Evolutionary conservation across 2,888 invertebrate genomes (phyloP).

Genomic region (Lithophane leautieri): DNA sequence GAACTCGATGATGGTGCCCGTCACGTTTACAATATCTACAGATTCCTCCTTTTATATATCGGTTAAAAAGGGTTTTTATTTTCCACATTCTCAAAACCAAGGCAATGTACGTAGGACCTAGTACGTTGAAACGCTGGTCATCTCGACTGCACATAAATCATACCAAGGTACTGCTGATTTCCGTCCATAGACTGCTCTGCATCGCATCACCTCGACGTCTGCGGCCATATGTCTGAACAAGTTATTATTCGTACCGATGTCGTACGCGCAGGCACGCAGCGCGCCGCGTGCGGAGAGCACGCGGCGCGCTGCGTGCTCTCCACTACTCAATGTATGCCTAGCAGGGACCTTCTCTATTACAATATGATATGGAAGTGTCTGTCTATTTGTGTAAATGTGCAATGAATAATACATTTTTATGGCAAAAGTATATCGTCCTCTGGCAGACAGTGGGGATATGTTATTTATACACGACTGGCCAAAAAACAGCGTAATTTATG

Average conservation of each 20-base stretch:
- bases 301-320: slow-evolving; percentile 26
- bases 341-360: background rate
- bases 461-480: background rate
- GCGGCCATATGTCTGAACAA: background rate
- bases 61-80: background rate
- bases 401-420: background rate
- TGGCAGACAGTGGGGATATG: background rate
- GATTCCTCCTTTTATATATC: background rate
- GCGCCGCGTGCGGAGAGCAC: too few species aligned
- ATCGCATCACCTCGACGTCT: background rate
- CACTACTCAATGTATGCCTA: slow-evolving; percentile 2
- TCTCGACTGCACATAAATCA: background rate
- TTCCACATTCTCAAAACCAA: background rate
- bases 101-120: background rate
- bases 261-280: slow-evolving; percentile 52
- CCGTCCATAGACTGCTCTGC: background rate
- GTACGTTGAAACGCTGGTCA: background rate
- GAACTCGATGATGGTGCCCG: too few species aligned
- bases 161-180: background rate
- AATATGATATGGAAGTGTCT: background rate
- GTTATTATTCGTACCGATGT: slow-evolving; percentile 43
- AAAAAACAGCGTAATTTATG: background rate
- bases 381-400: slow-evolving; percentile 6
- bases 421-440: background rate
- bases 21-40: background rate